Percentiles rank a stretch among this genome's conserved stretches.
phyloP scores from a whole-genome alignment of 2,888 invertebrate genomes.

The Acronicta aceris region DNA sequence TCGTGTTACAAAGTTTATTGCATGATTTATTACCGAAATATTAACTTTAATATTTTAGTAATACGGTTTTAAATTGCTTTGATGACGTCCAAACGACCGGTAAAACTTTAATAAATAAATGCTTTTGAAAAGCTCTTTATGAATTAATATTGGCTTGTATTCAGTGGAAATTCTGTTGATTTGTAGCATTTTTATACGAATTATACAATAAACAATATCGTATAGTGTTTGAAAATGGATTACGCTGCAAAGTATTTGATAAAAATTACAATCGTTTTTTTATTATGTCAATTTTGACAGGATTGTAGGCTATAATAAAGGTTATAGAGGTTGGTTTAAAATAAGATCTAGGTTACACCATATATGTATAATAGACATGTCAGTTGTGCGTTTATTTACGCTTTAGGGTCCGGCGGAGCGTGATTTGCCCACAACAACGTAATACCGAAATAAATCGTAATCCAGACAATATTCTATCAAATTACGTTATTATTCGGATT shows the following conservation, averaged over 20 bases:
- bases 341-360: too few species aligned
- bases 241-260: not conserved
- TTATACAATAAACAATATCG: conserved; percentile 4
- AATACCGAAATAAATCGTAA: too few species aligned
- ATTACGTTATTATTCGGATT: too few species aligned
- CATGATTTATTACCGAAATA: conserved; percentile 49
- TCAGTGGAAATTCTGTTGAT: conserved; percentile 23
- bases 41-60: conserved; percentile 18
- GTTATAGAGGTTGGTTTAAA: not conserved
- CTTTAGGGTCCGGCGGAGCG: too few species aligned
- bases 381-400: too few species aligned
- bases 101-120: conserved; percentile 32
- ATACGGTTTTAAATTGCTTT: conserved; percentile 51
- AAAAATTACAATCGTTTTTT: too few species aligned
- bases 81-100: conserved; percentile 35
- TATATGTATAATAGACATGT: too few species aligned
- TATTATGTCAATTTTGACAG: too few species aligned
- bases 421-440: too few species aligned
- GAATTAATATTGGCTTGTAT: conserved; percentile 47
- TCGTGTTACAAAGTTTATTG: conserved; percentile 38
- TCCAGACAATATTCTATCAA: too few species aligned
- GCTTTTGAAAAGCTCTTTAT: conserved; percentile 39
- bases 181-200: conserved; percentile 22
- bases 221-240: conserved; percentile 7
- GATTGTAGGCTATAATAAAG: not conserved